Evolutionary conservation across 2,888 invertebrate genomes (phyloP).

Genomic region (Stenodera caucasica): DNA sequence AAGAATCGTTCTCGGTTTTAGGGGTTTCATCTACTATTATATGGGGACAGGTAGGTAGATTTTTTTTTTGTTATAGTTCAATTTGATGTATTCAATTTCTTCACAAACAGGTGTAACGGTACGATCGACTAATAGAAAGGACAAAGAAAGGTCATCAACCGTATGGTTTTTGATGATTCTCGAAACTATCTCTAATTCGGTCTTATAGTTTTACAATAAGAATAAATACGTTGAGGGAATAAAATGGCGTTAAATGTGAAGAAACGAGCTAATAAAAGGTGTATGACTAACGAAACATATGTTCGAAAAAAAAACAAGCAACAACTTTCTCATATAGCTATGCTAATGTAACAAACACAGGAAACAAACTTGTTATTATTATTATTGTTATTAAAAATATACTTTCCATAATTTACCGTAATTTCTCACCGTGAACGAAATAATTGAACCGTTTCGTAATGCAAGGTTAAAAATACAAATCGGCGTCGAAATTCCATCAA

Average conservation of each 20-base stretch:
- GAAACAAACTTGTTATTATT: slow-evolving; percentile 18
- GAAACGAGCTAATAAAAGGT: slow-evolving; percentile 13
- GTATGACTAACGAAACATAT: slow-evolving; percentile 20
- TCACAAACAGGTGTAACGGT: slow-evolving; percentile 31
- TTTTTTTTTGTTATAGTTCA: neutral
- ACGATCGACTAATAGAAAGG: slow-evolving; percentile 15
- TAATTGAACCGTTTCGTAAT: slow-evolving; percentile 25
- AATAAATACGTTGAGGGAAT: too few species aligned
- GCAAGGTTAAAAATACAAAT: slow-evolving; percentile 26
- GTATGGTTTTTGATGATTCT: slow-evolving; percentile 14
- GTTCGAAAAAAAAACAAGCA: slow-evolving; percentile 13
- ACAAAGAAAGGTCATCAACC: slow-evolving; percentile 45
- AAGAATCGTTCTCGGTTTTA: too few species aligned
- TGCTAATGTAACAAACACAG: slow-evolving; percentile 29
- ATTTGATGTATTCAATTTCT: slow-evolving; percentile 3
- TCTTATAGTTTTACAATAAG: too few species aligned
- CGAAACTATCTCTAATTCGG: neutral
- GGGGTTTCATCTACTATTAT: too few species aligned
- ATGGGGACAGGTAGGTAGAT: neutral
- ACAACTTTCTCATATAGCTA: slow-evolving; percentile 27
- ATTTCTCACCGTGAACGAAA: slow-evolving; percentile 25
- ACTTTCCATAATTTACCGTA: slow-evolving; percentile 29
- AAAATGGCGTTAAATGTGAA: too few species aligned
- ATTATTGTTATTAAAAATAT: slow-evolving; percentile 6
- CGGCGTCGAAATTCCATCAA: too few species aligned